Percentiles rank a stretch among this genome's conserved stretches.
Evolutionary conservation across 2,113 vertebrate species (phyloP).

Genomic region (Pristiophorus japonicus): DNA sequence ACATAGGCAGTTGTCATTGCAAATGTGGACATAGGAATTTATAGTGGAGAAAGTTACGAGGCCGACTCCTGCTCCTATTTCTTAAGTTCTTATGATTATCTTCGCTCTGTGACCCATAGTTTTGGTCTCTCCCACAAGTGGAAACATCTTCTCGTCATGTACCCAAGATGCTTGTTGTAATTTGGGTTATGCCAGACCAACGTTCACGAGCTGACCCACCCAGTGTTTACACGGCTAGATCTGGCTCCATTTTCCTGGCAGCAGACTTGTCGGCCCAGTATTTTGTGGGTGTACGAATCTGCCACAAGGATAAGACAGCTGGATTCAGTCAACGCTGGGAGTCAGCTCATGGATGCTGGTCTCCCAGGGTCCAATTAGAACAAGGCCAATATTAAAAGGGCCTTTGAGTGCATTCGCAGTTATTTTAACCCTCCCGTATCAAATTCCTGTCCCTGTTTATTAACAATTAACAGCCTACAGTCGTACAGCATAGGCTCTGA

Average conservation of each 20-base stretch:
- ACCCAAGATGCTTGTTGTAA: background rate
- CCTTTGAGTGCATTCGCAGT: background rate
- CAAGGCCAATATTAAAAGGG: slow-evolving; percentile 9
- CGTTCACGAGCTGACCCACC: background rate
- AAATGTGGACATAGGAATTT: no score
- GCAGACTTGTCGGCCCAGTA: background rate
- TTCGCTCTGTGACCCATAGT: background rate
- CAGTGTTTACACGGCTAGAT: background rate
- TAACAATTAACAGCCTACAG: slow-evolving; percentile 30
- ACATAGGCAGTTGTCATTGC: no score
- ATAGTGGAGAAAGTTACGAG: no score
- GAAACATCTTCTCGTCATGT: background rate
- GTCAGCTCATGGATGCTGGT: background rate
- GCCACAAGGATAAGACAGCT: background rate
- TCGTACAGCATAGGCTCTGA: slow-evolving; percentile 24
- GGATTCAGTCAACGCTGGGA: background rate
- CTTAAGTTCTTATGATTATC: no score
- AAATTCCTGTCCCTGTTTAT: slow-evolving; percentile 32
- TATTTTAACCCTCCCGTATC: background rate
- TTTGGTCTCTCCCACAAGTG: background rate
- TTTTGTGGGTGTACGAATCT: background rate
- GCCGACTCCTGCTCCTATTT: no score
- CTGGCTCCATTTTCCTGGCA: no score
- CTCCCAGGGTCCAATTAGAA: background rate
- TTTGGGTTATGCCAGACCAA: background rate